These are phyloP conservation scores for Centrocercus urophasianus DNA, from an alignment of 2,113 vertebrate species.

Conservation along the genomic window DNA sequence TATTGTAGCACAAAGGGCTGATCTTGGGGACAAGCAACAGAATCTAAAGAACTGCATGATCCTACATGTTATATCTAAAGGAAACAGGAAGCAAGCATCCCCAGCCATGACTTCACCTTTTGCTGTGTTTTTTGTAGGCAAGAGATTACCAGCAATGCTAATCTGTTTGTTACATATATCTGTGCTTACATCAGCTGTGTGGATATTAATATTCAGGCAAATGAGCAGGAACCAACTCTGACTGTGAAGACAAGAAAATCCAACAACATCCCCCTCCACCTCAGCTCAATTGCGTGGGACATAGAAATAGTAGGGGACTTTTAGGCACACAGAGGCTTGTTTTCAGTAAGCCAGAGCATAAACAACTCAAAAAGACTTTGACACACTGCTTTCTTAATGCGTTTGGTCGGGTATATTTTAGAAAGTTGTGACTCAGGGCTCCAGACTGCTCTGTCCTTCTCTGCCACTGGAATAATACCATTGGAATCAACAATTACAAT, in stretches of 20 bases:
- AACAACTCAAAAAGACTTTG: slow-evolving; percentile 24
- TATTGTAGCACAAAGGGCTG: neutral
- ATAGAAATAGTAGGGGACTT: neutral
- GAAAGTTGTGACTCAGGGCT: slow-evolving; percentile 20
- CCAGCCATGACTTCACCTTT: neutral
- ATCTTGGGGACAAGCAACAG: neutral
- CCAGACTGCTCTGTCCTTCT: neutral
- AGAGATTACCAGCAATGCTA: neutral
- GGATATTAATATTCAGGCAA: slow-evolving; percentile 24
- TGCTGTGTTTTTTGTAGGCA: too few relatives aligned
- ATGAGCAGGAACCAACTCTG: neutral
- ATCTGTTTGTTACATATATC: neutral
- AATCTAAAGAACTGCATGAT: neutral
- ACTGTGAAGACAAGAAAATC: neutral
- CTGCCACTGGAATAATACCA: neutral
- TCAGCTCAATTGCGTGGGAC: neutral
- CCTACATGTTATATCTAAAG: neutral
- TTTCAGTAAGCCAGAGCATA: slow-evolving; percentile 11
- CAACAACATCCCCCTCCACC: neutral
- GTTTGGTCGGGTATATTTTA: neutral
- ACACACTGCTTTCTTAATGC: slow-evolving; percentile 37
- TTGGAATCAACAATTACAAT: slow-evolving; percentile 21
- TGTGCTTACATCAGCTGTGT: neutral
- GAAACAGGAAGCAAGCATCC: neutral
- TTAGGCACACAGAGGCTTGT: slow-evolving; percentile 7